These are phyloP conservation scores for Synodontis membranacea DNA, from an alignment of 2,113 vertebrate genomes.

Conservation along the genomic window DNA sequence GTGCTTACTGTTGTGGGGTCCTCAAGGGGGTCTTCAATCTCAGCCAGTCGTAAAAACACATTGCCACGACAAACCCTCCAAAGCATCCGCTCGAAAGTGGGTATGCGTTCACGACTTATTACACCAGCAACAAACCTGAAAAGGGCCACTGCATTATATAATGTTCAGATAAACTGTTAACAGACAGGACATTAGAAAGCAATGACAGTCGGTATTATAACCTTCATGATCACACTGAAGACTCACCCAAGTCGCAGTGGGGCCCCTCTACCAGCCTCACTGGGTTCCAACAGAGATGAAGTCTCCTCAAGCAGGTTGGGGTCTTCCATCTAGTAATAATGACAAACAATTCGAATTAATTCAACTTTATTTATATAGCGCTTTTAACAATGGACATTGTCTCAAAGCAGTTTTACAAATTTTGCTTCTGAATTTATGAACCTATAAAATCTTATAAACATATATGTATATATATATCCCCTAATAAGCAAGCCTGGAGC, in stretches of 20 bases:
- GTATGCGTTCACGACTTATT: constrained; percentile 93
- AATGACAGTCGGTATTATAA: not conserved
- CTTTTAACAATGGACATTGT: no score
- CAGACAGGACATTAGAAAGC: not conserved
- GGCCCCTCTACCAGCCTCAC: constrained; percentile 87
- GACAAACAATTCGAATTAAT: no score
- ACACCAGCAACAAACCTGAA: constrained; percentile 94
- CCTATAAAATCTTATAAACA: no score
- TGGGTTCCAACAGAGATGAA: constrained; percentile 92
- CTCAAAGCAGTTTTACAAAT: no score
- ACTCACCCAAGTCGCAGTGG: constrained; percentile 91
- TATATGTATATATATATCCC: no score
- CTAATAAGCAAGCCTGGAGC: no score
- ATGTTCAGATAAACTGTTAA: not conserved
- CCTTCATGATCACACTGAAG: not conserved
- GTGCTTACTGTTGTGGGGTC: constrained; percentile 87
- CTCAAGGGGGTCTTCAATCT: constrained; percentile 95
- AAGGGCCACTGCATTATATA: not conserved
- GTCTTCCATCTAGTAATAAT: constrained; percentile 96
- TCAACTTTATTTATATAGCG: no score
- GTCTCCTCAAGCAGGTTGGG: constrained; percentile 97
- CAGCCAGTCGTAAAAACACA: constrained; percentile 93
- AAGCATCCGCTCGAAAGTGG: constrained; percentile 96
- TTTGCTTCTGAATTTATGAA: no score
- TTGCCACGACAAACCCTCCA: constrained; percentile 98